These are phyloP conservation scores for Dicyrtomina minuta DNA, from an alignment of 2,888 invertebrate genomes.

Conservation along the genomic window DNA sequence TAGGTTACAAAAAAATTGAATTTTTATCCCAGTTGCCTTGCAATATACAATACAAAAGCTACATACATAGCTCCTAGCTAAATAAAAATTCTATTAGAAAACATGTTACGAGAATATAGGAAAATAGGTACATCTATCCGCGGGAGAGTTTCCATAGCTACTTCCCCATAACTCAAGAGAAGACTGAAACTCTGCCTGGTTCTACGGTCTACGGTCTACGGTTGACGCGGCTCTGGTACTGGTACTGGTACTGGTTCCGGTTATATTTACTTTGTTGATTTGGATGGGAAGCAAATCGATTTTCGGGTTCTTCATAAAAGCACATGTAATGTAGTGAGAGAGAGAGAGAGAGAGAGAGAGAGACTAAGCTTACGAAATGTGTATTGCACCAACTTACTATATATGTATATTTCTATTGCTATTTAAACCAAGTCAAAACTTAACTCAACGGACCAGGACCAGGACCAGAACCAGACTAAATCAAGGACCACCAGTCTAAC, in stretches of 20 bases:
- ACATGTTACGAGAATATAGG: background rate
- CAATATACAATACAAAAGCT: too few species aligned
- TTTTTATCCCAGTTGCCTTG: too few species aligned
- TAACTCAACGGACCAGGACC: conserved; percentile 6
- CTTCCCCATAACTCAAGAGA: conserved; percentile 47
- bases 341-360: conserved; percentile 24
- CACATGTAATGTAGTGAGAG: conserved; percentile 18
- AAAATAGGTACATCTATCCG: conserved; percentile 7
- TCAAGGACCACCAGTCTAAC: background rate
- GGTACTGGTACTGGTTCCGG: conserved; percentile 36
- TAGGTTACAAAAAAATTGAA: too few species aligned
- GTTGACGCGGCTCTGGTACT: too few species aligned
- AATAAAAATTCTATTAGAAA: background rate
- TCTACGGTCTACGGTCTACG: too few species aligned
- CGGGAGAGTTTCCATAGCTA: conserved; percentile 19
- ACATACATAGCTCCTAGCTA: too few species aligned
- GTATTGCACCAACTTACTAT: background rate
- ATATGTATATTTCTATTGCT: background rate
- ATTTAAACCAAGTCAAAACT: background rate
- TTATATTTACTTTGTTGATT: conserved; percentile 54
- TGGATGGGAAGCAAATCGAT: conserved; percentile 54
- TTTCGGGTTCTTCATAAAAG: conserved; percentile 52
- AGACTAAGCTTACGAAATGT: conserved; percentile 17
- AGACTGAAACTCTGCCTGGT: too few species aligned
- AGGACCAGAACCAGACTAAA: too few species aligned